phyloP scores from a whole-genome alignment of 2,113 vertebrate genomes.

The Indri indri region DNA sequence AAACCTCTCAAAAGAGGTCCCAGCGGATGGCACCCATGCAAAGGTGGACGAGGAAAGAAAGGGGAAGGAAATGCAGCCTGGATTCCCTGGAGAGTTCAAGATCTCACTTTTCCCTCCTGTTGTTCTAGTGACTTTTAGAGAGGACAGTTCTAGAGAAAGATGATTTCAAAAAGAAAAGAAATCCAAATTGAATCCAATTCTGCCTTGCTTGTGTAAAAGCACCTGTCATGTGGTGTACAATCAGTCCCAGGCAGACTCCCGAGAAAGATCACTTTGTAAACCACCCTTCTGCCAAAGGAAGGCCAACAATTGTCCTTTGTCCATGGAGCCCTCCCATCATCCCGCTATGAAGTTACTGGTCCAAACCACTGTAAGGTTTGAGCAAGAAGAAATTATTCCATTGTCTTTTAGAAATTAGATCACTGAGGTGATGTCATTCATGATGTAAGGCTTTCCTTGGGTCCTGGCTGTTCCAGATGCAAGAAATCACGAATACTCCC shows the following conservation, averaged over 20 bases:
- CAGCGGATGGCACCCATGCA: not conserved
- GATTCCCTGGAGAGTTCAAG: not conserved
- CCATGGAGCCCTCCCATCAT: not conserved
- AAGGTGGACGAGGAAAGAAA: not conserved
- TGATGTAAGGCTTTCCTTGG: conserved; percentile 21
- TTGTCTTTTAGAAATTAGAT: conserved; percentile 68
- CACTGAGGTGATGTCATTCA: conserved; percentile 55
- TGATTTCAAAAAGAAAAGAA: conserved; percentile 17
- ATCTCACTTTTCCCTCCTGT: conserved; percentile 33
- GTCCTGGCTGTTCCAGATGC: conserved; percentile 4
- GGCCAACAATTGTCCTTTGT: conserved; percentile 68
- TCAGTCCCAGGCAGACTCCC: conserved; percentile 49
- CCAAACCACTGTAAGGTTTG: conserved; percentile 17
- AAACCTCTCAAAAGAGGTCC: conserved; percentile 48
- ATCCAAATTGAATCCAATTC: not conserved
- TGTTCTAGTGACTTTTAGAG: conserved; percentile 53
- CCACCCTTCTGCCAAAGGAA: not conserved
- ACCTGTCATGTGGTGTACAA: conserved; percentile 46
- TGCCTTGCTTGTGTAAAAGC: conserved; percentile 43
- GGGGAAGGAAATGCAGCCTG: not conserved
- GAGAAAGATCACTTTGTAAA: conserved; percentile 69
- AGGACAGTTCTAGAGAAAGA: conserved; percentile 31
- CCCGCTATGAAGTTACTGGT: not conserved
- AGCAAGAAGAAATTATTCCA: conserved; percentile 57
- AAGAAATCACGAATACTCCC: not conserved